phyloP scores from a whole-genome alignment of 2,888 invertebrate genomes.

The Stenchaetothrips biformis region DNA sequence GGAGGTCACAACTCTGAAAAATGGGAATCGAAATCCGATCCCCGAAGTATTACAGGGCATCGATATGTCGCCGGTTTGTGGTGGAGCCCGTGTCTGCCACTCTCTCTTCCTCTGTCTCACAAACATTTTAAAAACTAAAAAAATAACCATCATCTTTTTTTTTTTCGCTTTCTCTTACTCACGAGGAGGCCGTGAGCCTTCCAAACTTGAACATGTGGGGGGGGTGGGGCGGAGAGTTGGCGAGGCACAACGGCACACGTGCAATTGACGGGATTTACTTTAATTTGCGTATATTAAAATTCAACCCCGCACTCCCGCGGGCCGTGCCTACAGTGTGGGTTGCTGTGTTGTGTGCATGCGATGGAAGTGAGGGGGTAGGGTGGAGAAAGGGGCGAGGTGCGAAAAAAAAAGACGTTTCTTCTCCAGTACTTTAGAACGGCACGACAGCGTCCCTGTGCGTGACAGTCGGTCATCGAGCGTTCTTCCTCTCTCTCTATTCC shows the following conservation, averaged over 20 bases:
- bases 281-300: background rate
- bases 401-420: background rate
- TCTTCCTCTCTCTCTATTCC: background rate
- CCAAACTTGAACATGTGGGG: too few species aligned
- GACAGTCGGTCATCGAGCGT: slow-evolving; percentile 9
- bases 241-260: too few species aligned
- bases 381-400: background rate
- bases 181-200: too few species aligned
- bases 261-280: too few species aligned
- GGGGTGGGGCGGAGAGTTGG: too few species aligned
- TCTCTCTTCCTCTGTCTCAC: background rate
- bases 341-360: background rate
- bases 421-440: background rate
- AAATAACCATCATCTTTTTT: too few species aligned
- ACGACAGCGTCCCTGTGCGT: background rate
- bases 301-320: background rate
- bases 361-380: background rate
- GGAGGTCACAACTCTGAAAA: too few species aligned
- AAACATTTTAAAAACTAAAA: too few species aligned
- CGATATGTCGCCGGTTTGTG: too few species aligned
- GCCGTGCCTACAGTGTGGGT: background rate
- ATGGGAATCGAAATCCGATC: too few species aligned
- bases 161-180: too few species aligned
- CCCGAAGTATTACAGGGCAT: too few species aligned
- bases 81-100: background rate